A percentile compares a stretch with the other conserved stretches of the same genome.
phyloP scores from a whole-genome alignment of 2,888 invertebrate species.

The Dermolepida albohirtum region DNA sequence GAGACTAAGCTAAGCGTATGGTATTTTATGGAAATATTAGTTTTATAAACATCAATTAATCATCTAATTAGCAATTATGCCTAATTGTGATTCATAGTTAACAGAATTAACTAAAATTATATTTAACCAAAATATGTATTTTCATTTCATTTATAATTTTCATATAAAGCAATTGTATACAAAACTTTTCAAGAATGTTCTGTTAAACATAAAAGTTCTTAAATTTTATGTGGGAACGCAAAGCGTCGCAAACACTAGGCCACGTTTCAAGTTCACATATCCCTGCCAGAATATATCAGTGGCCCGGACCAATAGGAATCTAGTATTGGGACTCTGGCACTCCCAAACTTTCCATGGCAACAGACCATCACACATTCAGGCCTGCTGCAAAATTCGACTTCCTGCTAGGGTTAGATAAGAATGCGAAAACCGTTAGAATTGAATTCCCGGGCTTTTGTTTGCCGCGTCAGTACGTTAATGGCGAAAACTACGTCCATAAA shows the following conservation, averaged over 20 bases:
- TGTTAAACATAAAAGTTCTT: slow-evolving; percentile 16
- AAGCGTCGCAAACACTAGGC: slow-evolving; percentile 38
- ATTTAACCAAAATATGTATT: too few species aligned
- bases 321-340: slow-evolving; percentile 49
- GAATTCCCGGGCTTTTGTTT: slow-evolving; percentile 31
- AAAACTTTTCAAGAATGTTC: slow-evolving; percentile 1
- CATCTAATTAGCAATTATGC: not conserved
- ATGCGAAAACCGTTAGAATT: slow-evolving; percentile 50
- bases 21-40: not conserved
- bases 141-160: too few species aligned
- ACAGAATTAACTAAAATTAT: too few species aligned
- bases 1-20: not conserved
- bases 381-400: slow-evolving; percentile 50
- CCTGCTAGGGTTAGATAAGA: slow-evolving; percentile 52
- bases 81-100: not conserved
- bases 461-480: slow-evolving; percentile 19
- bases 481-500: not conserved
- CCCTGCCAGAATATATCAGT: slow-evolving; percentile 41
- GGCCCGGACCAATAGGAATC: slow-evolving; percentile 49
- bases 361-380: slow-evolving; percentile 50
- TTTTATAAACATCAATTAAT: not conserved
- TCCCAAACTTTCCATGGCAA: slow-evolving; percentile 57
- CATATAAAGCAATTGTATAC: not conserved
- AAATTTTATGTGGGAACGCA: slow-evolving; percentile 28
- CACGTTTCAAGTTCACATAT: slow-evolving; percentile 43